Evolutionary conservation across 2,888 invertebrate species (phyloP).

Genomic region (Melanophora roralis): DNA sequence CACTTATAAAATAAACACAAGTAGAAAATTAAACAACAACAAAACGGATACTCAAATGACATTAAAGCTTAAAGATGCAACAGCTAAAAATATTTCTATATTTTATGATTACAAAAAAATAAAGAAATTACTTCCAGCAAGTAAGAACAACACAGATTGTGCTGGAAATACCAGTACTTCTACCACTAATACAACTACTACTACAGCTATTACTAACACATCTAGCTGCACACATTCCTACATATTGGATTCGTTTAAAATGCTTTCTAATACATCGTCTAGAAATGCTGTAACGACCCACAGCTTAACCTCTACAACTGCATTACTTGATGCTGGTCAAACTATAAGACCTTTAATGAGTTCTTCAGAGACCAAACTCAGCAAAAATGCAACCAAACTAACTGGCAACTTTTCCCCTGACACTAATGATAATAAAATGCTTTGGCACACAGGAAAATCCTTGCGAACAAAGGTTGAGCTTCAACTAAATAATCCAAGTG

Average conservation of each 20-base stretch:
- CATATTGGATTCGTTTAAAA: background rate
- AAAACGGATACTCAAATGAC: background rate
- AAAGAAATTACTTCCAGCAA: background rate
- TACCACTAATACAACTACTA: too few relatives aligned
- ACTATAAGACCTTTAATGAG: background rate
- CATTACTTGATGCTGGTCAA: background rate
- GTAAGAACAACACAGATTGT: background rate
- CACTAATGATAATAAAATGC: background rate
- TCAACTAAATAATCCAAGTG: background rate
- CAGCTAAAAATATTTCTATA: constrained; percentile 4
- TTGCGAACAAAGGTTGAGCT: too few relatives aligned
- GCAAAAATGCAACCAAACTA: background rate
- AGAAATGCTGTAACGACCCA: background rate
- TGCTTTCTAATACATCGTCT: background rate
- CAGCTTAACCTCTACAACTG: background rate
- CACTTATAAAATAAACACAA: background rate
- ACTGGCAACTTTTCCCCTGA: background rate
- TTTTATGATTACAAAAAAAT: background rate
- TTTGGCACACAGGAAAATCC: background rate
- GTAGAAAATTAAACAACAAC: constrained; percentile 21
- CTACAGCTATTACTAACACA: background rate
- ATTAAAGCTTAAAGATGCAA: constrained; percentile 23
- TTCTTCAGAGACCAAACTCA: background rate
- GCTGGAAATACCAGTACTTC: background rate
- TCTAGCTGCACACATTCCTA: background rate